Base-by-base conservation (phyloP, 2,797 vertebrate species). In the Limnodromus scolopaceus region DNA sequence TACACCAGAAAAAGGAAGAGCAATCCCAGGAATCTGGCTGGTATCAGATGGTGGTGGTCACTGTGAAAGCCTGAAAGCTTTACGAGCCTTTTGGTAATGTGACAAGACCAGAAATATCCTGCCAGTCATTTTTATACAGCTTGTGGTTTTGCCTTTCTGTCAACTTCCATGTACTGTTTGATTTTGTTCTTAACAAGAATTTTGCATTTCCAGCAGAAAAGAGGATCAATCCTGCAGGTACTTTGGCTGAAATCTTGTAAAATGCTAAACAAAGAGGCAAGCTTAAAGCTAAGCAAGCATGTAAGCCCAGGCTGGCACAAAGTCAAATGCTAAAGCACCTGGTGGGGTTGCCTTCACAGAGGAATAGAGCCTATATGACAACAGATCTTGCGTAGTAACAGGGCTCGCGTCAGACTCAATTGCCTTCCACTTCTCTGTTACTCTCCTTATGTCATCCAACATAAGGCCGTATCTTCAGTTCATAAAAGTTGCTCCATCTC, bases 141-240 rank as follows among this genome's bases (percentile, higher is more conserved):
- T 66, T 70, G 27, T 54, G 34, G 23, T 84, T 90, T 83, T 81
- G 24, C 46, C 36, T 87, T 90, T 68, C 53, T 74, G 30, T 83
- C 70, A 60, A 30, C 41, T 75, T 60, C 78, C 22, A 24, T 75
- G 65, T 92, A 38, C 34, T 80, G 25, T 72, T 82, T 82, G 41
- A 79, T 79, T 95, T 94, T 92, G 55, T 57, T 91, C 57, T 93
- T 92, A 84, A 55, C 32, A 48, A 20, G 57, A 91, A 80, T 82
- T 95, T 89, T 82, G 19, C 34, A 77, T 80, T 93, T 96, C 28
- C 65, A 43, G 12, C 32, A 75, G 39, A 64, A 71, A 77, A 72
- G 70, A 8, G 5, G 36, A 70, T 71, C 30, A 78, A 20, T 74
- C 60, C 53, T 64, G 19, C 15, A 53, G 38, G 53, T 9, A 32